These are phyloP conservation scores for Drosophila quadrilineata DNA, from an alignment of 1,140 invertebrate genomes.

Conservation along the genomic window DNA sequence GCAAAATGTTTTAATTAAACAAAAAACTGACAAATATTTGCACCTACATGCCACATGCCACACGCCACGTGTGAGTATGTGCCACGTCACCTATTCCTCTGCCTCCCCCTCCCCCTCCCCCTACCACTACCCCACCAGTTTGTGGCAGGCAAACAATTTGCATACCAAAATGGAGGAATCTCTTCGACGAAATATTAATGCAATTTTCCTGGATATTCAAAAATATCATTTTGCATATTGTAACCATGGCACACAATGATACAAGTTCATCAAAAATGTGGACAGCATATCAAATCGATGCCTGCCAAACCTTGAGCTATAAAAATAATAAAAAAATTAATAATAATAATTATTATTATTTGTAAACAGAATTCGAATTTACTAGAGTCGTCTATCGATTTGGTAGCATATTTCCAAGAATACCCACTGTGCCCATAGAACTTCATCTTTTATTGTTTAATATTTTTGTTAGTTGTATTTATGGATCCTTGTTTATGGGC, in stretches of 20 bases:
- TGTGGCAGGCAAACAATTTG: constrained; percentile 52
- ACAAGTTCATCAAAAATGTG: too few relatives aligned
- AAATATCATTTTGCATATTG: constrained; percentile 61
- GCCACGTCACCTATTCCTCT: too few relatives aligned
- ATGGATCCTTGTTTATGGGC: constrained; percentile 13
- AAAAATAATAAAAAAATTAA: too few relatives aligned
- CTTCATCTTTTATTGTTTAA: too few relatives aligned
- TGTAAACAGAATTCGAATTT: background rate
- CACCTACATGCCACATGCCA: constrained; percentile 24
- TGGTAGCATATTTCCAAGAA: background rate
- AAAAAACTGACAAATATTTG: constrained; percentile 67
- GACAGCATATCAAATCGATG: constrained; percentile 22
- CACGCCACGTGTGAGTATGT: constrained; percentile 5
- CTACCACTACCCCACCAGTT: too few relatives aligned
- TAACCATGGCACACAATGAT: constrained; percentile 32
- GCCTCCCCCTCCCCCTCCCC: too few relatives aligned
- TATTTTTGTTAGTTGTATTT: constrained; percentile 7
- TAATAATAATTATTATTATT: too few relatives aligned
- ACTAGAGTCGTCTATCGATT: background rate
- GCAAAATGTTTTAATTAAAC: constrained; percentile 73
- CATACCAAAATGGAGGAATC: constrained; percentile 57
- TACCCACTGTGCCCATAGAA: constrained; percentile 32
- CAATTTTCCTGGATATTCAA: constrained; percentile 52
- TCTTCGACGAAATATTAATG: constrained; percentile 60
- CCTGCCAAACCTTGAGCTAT: background rate